phyloP scores from a whole-genome alignment of 2,888 invertebrate genomes.

The Lithophane semibrunnea region DNA sequence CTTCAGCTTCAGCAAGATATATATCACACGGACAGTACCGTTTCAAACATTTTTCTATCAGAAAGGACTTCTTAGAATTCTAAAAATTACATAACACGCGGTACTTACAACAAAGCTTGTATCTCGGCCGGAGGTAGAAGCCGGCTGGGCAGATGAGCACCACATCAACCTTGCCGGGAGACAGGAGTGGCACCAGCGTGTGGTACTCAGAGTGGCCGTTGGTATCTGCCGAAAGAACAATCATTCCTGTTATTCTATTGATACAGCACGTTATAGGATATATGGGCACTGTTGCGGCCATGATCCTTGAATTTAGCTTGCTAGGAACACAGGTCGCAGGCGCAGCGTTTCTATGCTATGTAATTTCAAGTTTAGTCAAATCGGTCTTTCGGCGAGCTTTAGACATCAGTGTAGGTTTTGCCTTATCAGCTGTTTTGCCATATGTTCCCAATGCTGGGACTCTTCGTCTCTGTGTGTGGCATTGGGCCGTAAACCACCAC shows the following conservation, averaged over 20 bases:
- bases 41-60: neutral
- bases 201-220: slow-evolving; percentile 64
- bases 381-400: neutral
- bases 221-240: slow-evolving; percentile 38
- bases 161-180: slow-evolving; percentile 68
- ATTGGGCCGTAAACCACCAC: neutral
- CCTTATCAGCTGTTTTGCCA: no score
- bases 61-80: neutral
- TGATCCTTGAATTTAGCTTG: neutral
- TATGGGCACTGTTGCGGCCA: neutral
- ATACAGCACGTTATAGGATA: neutral
- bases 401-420: neutral
- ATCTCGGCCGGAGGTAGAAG: slow-evolving; percentile 68
- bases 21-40: neutral
- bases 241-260: neutral
- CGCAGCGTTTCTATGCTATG: neutral
- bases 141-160: slow-evolving; percentile 74
- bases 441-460: no score
- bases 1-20: neutral
- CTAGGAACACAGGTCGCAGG: neutral
- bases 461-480: neutral
- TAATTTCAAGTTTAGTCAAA: neutral
- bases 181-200: slow-evolving; percentile 51
- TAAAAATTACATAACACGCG: neutral
- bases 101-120: slow-evolving; percentile 76